phyloP scores from a whole-genome alignment of 2,797 vertebrate species.

The Brachyrhaphis roseni region DNA sequence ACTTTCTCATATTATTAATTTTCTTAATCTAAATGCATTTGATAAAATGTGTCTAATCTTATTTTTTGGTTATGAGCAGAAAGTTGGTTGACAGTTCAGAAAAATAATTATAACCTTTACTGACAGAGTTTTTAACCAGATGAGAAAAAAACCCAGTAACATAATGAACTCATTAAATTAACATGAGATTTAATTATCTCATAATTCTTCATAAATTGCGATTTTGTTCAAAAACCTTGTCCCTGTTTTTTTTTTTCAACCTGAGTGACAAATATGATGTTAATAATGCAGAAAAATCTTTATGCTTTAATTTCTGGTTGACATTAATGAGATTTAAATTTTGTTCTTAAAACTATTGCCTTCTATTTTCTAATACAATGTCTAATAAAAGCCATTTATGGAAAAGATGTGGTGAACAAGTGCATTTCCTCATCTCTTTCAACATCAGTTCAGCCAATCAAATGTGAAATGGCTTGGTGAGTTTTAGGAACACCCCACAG shows the following conservation, averaged over 20 bases:
- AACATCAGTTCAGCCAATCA: constrained; percentile 58
- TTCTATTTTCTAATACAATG: constrained; percentile 44
- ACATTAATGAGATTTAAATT: constrained; percentile 54
- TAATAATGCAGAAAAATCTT: constrained; percentile 24
- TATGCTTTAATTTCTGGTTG: constrained; percentile 54
- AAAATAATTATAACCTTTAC: background rate
- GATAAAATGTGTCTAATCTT: background rate
- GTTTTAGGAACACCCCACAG: constrained; percentile 56
- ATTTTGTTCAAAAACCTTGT: background rate
- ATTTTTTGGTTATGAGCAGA: background rate
- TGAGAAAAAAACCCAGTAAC: background rate
- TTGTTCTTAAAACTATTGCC: constrained; percentile 47
- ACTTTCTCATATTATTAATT: background rate
- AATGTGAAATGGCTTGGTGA: constrained; percentile 69
- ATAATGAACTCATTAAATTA: background rate
- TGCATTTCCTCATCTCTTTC: constrained; percentile 62
- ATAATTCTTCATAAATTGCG: background rate
- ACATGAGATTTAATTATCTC: background rate
- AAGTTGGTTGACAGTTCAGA: background rate
- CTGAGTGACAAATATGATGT: constrained; percentile 10
- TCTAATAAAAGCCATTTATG: constrained; percentile 72
- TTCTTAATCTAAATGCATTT: background rate
- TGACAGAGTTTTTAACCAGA: background rate
- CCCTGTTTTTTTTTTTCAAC: background rate
- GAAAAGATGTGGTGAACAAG: constrained; percentile 71